These are phyloP conservation scores for Tachysurus vachellii DNA, from an alignment of 2,113 vertebrate genomes.

Conservation along the genomic window DNA sequence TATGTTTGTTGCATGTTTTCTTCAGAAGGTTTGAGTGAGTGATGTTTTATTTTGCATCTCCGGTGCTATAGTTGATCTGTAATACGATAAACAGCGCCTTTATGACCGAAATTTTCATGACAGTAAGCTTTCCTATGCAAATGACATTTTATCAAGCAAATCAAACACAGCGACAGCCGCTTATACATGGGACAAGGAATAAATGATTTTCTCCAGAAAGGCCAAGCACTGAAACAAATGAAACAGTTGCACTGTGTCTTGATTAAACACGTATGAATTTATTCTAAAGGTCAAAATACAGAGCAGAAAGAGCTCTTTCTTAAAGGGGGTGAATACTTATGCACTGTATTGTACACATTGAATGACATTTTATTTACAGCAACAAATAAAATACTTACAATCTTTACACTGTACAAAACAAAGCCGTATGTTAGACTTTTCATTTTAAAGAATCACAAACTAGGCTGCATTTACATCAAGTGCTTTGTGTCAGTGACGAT, in stretches of 20 bases:
- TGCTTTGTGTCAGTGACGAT: background rate
- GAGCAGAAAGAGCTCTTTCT: background rate
- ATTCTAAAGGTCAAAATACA: background rate
- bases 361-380: constrained; percentile 30
- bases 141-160: constrained; percentile 14
- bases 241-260: background rate
- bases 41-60: too few species aligned
- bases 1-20: background rate
- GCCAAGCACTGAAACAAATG: background rate
- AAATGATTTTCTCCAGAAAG: background rate
- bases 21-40: background rate
- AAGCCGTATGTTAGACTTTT: background rate
- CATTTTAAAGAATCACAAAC: background rate
- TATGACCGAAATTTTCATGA: background rate
- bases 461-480: background rate
- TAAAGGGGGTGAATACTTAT: background rate
- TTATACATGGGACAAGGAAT: too few species aligned
- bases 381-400: background rate
- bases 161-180: background rate
- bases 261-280: background rate
- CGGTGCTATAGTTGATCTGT: background rate
- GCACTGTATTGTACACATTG: background rate
- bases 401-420: constrained; percentile 25
- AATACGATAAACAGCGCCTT: background rate
- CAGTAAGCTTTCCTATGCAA: background rate